Conservation (phyloP, 1,140 invertebrate species). For the Microplitis mediator region DNA sequence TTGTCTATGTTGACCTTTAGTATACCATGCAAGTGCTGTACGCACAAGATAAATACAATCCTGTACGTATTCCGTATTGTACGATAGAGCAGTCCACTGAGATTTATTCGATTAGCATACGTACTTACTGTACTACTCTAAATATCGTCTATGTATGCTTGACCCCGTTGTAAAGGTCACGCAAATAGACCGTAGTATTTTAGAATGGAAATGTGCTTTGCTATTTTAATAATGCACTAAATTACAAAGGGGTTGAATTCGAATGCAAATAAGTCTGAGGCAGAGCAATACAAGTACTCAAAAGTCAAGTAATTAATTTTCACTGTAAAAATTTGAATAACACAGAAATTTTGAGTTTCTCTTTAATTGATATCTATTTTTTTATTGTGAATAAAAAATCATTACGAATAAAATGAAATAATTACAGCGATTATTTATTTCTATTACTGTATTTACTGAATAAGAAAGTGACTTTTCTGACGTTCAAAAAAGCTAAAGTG, state of each 20-base stretch:
- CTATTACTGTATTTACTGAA: not conserved
- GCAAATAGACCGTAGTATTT: not conserved
- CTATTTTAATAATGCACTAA: not conserved
- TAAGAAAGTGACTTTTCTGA: not conserved
- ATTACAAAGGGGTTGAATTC: not conserved
- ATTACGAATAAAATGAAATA: too few relatives aligned
- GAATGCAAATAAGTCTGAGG: too few relatives aligned
- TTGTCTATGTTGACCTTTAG: too few relatives aligned
- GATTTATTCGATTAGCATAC: constrained; percentile 1
- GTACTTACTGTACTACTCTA: not conserved
- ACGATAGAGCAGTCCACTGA: not conserved
- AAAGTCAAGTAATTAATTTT: too few relatives aligned
- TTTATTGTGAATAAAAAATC: too few relatives aligned
- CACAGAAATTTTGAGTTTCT: too few relatives aligned
- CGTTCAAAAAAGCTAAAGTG: not conserved
- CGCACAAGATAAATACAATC: not conserved
- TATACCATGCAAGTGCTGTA: too few relatives aligned
- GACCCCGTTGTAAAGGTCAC: constrained; percentile 11
- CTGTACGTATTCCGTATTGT: not conserved
- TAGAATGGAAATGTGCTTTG: not conserved
- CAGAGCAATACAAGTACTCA: too few relatives aligned
- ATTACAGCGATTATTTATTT: too few relatives aligned
- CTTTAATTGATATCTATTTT: too few relatives aligned
- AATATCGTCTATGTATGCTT: not conserved
- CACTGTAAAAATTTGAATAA: too few relatives aligned